A percentile compares a stretch with the other conserved stretches of the same genome.
Conservation (phyloP, 2,888 invertebrate species). For the Kuschelorhynchus macadamiae region DNA sequence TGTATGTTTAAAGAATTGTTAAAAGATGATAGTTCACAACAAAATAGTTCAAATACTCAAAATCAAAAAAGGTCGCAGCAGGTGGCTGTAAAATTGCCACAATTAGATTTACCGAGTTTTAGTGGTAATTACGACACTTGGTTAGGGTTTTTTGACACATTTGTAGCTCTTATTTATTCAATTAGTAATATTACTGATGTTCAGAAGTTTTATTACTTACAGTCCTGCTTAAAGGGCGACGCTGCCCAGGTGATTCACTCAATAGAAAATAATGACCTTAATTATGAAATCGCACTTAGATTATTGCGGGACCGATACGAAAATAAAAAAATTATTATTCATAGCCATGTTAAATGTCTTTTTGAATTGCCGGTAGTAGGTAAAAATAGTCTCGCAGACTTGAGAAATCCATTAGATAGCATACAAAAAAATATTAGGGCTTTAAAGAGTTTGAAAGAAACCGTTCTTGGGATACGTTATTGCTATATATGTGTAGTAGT, state of each 20-base stretch:
- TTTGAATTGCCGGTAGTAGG: neutral
- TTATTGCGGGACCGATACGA: neutral
- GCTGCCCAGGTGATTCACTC: slow-evolving; percentile 3
- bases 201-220: slow-evolving; percentile 4
- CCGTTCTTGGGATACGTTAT: slow-evolving; percentile 7
- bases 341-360: neutral
- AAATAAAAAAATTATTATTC: slow-evolving; percentile 7
- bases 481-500: slow-evolving; percentile 2
- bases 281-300: neutral
- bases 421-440: slow-evolving; percentile 5
- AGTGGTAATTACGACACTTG: neutral
- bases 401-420: neutral
- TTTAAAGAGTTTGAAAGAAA: neutral
- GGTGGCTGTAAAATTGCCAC: slow-evolving; percentile 9
- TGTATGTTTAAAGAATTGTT: slow-evolving; percentile 4
- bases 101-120: neutral
- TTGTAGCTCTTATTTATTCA: too few relatives aligned
- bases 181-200: neutral
- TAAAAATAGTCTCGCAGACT: neutral
- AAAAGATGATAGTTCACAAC: neutral
- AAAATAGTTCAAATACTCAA: neutral
- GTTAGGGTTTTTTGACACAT: too few relatives aligned
- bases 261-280: slow-evolving; percentile 1
- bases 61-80: neutral
- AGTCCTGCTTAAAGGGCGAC: too few relatives aligned